Conservation (phyloP, 2,113 vertebrate genomes). For the Cyanoramphus novaezelandiae region DNA sequence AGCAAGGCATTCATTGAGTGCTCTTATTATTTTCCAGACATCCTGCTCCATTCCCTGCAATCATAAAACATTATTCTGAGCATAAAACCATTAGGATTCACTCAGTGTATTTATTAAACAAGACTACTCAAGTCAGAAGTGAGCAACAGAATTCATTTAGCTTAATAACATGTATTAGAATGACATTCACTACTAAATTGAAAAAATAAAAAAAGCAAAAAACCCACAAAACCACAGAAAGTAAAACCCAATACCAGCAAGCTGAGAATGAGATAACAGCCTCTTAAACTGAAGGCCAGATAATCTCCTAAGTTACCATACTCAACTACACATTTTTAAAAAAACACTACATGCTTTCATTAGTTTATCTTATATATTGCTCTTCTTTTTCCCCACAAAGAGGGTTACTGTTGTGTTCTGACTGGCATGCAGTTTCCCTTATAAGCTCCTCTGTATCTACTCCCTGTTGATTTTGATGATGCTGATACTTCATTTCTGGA, state of each 20-base stretch:
- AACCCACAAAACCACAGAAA: neutral
- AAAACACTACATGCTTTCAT: neutral
- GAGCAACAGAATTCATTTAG: neutral
- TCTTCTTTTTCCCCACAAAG: neutral
- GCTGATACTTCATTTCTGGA: neutral
- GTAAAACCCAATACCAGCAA: neutral
- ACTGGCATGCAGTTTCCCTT: neutral
- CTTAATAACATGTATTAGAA: neutral
- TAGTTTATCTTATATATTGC: neutral
- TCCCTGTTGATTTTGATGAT: neutral
- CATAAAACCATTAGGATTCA: neutral
- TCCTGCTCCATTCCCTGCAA: constrained; percentile 89
- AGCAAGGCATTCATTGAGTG: constrained; percentile 83
- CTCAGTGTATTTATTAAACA: neutral
- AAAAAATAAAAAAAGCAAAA: neutral
- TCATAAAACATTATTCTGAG: constrained; percentile 30
- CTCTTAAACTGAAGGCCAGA: neutral
- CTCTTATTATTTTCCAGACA: constrained; percentile 76
- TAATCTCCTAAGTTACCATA: neutral
- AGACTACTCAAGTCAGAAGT: neutral
- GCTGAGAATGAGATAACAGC: neutral
- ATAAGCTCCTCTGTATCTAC: neutral
- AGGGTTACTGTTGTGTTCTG: neutral
- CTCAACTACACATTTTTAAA: neutral
- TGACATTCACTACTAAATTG: neutral